Evolutionary conservation across 2,113 vertebrate species (phyloP).

Genomic region (Gymnarchus niloticus): DNA sequence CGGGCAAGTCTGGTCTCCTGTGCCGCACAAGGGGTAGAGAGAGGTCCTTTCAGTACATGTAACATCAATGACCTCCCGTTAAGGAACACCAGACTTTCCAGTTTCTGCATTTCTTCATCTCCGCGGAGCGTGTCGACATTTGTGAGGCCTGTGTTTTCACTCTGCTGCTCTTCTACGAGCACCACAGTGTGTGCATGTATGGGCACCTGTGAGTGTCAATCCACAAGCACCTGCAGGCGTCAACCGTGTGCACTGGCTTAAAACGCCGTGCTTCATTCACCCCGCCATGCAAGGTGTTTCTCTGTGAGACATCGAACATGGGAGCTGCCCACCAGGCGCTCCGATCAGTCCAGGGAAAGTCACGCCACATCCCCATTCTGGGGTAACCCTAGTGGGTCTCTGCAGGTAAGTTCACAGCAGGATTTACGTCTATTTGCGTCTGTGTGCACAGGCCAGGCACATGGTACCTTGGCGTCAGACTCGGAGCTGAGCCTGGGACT

Average conservation of each 20-base stretch:
- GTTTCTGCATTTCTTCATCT: not conserved
- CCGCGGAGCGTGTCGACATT: not conserved
- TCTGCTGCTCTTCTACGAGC: too few relatives aligned
- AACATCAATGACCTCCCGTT: not conserved
- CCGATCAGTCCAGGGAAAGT: not conserved
- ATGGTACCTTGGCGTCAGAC: constrained; percentile 57
- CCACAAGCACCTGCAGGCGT: not conserved
- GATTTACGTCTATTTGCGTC: not conserved
- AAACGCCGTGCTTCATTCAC: not conserved
- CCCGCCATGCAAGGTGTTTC: not conserved
- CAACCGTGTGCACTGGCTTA: not conserved
- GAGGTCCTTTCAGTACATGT: not conserved
- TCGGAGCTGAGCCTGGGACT: constrained; percentile 69
- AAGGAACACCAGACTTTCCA: not conserved
- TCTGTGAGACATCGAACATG: not conserved
- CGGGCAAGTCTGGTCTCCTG: constrained; percentile 67
- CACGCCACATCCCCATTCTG: not conserved
- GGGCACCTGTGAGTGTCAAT: not conserved
- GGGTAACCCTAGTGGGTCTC: not conserved
- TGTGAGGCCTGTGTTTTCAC: not conserved
- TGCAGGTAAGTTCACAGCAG: not conserved
- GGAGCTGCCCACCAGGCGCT: not conserved
- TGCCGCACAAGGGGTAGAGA: not conserved
- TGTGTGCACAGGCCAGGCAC: not conserved
- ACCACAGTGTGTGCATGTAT: not conserved